Evolutionary conservation across 2,797 vertebrate species (phyloP), one percentile per base, ranked within the genome.

Genomic region (Alca torda): DNA sequence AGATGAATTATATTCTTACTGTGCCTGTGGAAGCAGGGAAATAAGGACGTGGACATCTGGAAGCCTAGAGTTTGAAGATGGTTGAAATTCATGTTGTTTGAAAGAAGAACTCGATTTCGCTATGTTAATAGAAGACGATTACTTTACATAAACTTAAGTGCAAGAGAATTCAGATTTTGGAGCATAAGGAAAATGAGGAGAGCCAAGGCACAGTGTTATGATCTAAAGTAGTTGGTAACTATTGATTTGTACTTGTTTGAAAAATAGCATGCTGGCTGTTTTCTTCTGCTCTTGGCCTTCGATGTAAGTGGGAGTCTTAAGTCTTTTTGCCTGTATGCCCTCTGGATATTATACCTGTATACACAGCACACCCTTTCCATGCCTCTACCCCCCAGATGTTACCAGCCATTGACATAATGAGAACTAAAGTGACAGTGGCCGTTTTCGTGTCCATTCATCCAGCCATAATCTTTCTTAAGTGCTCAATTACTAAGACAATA

Each of bases 251-350:
- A 9, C 28, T 60, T 69, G 61, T 43, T 53, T 65, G 46, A 48
- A 39, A 84, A 74, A 63, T n/a, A 43, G 21, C 13, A 4, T 11
- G 18, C 21, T 70, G n/a, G 35, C 51, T 50, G 31, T 60, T 65
- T 43, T 17, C 43, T 31, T 74, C 50, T 78, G 45, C 43, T 74
- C 41, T 60, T 70, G 63, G 33, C 51, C 46, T 80, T 59, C 56
- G 16, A 0, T 67, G 11, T 17, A 26, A 57, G n/a, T 6, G 12
- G 7, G 31, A 11, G 9, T 50, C n/a, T 45, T 23, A 6, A 39
- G 16, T 59, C 43, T 69, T 45, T 20, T 39, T 0, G 1, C 25
- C 28, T 48, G 18, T 23, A 2, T 17, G 59, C 23, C 46, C 24
- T 80, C n/a, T 26, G 59, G 21, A 5, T 30, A 10, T 24, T 16